phyloP scores from a whole-genome alignment of 2,888 invertebrate species.

The Parnassius glacialis region DNA sequence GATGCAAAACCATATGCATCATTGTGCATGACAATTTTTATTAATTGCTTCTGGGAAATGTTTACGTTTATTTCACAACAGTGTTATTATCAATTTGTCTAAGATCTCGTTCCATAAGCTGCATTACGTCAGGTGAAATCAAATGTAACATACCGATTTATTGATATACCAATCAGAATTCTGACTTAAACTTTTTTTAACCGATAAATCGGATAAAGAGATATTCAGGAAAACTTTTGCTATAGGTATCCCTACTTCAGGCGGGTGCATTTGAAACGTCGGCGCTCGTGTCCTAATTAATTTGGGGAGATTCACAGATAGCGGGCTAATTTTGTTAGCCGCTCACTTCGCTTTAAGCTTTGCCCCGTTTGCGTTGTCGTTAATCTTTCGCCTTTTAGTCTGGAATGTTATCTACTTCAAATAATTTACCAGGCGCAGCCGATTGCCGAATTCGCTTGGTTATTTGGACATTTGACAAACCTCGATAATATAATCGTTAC shows the following conservation, averaged over 20 bases:
- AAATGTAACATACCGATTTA: too few relatives aligned
- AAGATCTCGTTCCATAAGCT: too few relatives aligned
- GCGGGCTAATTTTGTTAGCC: conserved; percentile 75
- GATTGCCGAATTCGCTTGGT: conserved; percentile 2
- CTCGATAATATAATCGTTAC: not conserved
- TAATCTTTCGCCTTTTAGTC: conserved; percentile 61
- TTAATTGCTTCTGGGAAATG: too few relatives aligned
- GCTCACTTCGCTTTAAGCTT: conserved; percentile 69
- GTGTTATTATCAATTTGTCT: too few relatives aligned
- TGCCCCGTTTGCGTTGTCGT: conserved; percentile 63
- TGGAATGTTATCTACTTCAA: conserved; percentile 15
- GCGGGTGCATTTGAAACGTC: conserved; percentile 18
- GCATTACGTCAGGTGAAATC: too few relatives aligned
- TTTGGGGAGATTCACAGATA: conserved; percentile 77
- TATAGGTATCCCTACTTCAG: conserved; percentile 12
- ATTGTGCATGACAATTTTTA: too few relatives aligned
- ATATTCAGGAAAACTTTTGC: not conserved
- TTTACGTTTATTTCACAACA: too few relatives aligned
- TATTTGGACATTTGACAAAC: conserved; percentile 9
- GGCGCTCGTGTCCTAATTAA: conserved; percentile 71
- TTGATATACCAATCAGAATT: too few relatives aligned
- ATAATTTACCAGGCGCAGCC: conserved; percentile 6
- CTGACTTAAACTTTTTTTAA: too few relatives aligned
- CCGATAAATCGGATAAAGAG: not conserved
- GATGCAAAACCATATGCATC: too few relatives aligned